phyloP scores from a whole-genome alignment of 2,888 invertebrate genomes.

The Philhelius pedissequus region DNA sequence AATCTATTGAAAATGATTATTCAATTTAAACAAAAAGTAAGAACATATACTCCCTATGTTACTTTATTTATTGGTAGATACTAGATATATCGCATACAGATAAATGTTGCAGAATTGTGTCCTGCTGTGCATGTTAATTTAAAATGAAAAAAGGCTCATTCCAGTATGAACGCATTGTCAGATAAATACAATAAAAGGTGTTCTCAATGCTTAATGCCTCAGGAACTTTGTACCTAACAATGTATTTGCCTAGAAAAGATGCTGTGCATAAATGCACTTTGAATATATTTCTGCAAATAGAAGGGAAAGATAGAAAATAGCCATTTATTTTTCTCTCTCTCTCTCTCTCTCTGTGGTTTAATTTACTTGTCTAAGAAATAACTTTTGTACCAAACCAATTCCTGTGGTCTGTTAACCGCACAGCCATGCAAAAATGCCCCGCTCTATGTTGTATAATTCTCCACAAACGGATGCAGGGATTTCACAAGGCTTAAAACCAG shows the following conservation, averaged over 20 bases:
- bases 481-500: conserved; percentile 7
- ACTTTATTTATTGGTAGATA: too few species aligned
- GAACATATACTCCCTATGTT: too few species aligned
- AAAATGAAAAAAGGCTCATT: too few species aligned
- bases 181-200: neutral
- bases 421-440: conserved; percentile 21
- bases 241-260: neutral
- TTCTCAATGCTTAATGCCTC: neutral
- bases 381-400: conserved; percentile 6
- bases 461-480: conserved; percentile 16
- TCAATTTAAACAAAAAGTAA: too few species aligned
- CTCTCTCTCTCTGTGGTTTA: neutral
- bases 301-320: neutral
- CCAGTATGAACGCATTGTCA: too few species aligned
- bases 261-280: neutral
- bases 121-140: too few species aligned
- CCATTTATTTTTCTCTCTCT: neutral
- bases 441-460: neutral
- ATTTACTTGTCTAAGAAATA: conserved; percentile 29
- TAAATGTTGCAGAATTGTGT: too few species aligned
- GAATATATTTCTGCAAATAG: neutral
- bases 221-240: neutral
- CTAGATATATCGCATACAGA: too few species aligned
- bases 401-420: conserved; percentile 14
- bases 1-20: too few species aligned